A percentile compares a stretch with the other conserved stretches of the same genome.
Evolutionary conservation across 2,888 invertebrate genomes (phyloP).

Genomic region (Criorhina ranunculi): DNA sequence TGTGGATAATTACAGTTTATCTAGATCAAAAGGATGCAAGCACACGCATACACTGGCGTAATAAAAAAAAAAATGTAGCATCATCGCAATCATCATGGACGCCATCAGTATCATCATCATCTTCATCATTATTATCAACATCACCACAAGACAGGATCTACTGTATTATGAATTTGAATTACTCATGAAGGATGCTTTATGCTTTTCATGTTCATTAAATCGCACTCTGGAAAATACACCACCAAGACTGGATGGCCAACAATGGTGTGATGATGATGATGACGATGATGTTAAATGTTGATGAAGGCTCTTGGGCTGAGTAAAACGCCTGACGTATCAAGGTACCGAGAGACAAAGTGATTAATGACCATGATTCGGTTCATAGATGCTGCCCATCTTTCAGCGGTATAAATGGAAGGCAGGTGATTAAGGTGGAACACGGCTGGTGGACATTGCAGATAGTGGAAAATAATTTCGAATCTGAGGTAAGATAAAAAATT

Average conservation of each 20-base stretch:
- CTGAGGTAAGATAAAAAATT: constrained; percentile 25
- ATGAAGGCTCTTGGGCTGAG: constrained; percentile 35
- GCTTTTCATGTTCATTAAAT: constrained; percentile 63
- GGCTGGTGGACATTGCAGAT: constrained; percentile 47
- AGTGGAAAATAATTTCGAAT: constrained; percentile 36
- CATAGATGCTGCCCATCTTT: constrained; percentile 58
- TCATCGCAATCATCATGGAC: constrained; percentile 55
- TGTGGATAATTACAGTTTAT: constrained; percentile 70
- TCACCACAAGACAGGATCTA: constrained; percentile 23
- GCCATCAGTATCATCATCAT: constrained; percentile 35
- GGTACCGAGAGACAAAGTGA: constrained; percentile 40
- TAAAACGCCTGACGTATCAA: constrained; percentile 17
- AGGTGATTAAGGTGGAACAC: constrained; percentile 65
- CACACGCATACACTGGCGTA: constrained; percentile 23
- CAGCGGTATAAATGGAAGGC: constrained; percentile 38
- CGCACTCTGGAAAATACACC: constrained; percentile 22
- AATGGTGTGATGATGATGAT: constrained; percentile 40
- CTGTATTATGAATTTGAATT: constrained; percentile 47
- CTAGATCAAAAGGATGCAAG: constrained; percentile 50
- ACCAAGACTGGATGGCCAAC: background rate
- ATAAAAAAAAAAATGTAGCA: constrained; percentile 60
- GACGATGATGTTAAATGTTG: constrained; percentile 31
- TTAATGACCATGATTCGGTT: constrained; percentile 65
- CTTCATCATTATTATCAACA: constrained; percentile 18
- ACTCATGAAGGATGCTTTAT: constrained; percentile 56